Conservation (phyloP, 2,888 invertebrate species). For the Drosophila antonietae region DNA sequence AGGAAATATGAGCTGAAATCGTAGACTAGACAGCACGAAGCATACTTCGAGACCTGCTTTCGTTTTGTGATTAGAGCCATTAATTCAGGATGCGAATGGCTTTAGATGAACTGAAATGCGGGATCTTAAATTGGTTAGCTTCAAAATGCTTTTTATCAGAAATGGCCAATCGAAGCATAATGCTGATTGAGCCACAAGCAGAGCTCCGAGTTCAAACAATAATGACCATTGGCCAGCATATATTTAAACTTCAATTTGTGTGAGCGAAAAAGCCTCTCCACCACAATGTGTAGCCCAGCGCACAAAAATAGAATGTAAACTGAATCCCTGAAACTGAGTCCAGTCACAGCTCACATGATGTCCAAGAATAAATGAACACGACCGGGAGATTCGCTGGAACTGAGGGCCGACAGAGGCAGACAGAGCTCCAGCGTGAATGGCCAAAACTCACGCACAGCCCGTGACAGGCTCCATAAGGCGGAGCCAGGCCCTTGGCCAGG, state of each 20-base stretch:
- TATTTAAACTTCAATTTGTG: neutral
- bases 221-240: neutral
- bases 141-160: neutral
- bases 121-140: neutral
- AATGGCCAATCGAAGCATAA: neutral
- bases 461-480: neutral
- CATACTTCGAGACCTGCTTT: neutral
- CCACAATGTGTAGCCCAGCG: neutral
- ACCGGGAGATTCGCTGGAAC: constrained; percentile 52
- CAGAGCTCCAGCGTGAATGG: constrained; percentile 52
- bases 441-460: constrained; percentile 65
- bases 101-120: neutral
- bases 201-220: neutral
- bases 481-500: neutral
- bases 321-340: constrained; percentile 11
- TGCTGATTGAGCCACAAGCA: neutral
- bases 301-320: constrained; percentile 27
- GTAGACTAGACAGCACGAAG: neutral
- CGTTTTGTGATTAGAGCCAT: neutral
- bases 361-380: constrained; percentile 46
- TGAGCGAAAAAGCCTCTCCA: neutral
- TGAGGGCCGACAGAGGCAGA: constrained; percentile 8
- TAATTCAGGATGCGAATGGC: neutral
- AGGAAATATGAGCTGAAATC: neutral
- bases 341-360: constrained; percentile 18